Conservation (phyloP, 1,140 invertebrate genomes). For the Propsilocerus akamusi region DNA sequence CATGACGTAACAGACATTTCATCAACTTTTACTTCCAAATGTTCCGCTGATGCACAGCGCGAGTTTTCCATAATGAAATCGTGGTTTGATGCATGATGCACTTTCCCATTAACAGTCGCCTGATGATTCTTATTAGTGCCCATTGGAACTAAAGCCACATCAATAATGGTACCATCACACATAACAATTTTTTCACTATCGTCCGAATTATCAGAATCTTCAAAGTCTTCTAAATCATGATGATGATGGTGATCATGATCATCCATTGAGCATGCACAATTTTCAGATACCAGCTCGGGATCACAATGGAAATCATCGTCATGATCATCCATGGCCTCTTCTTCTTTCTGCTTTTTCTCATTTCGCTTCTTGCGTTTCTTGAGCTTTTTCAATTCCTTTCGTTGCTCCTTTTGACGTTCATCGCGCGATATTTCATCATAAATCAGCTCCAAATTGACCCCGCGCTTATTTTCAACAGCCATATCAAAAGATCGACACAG, state of each 20-base stretch:
- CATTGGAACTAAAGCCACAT: constrained; percentile 3
- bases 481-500: constrained; percentile 76
- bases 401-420: constrained; percentile 62
- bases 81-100: too few species aligned
- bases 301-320: not conserved
- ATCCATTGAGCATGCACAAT: not conserved
- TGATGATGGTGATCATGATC: not conserved
- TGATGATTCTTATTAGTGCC: constrained; percentile 19
- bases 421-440: constrained; percentile 67
- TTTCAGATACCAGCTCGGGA: not conserved
- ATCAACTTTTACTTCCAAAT: constrained; percentile 10
- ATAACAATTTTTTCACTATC: constrained; percentile 7
- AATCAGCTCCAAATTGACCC: constrained; percentile 65
- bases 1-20: constrained; percentile 16
- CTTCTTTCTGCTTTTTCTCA: constrained; percentile 28
- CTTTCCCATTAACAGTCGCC: constrained; percentile 8
- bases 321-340: constrained; percentile 13
- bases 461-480: constrained; percentile 72
- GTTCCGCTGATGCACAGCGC: constrained; percentile 9
- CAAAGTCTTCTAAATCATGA: constrained; percentile 9
- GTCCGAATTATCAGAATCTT: constrained; percentile 6
- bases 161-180: not conserved
- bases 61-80: too few species aligned
- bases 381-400: constrained; percentile 70
- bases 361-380: constrained; percentile 73